A percentile compares a stretch with the other conserved stretches of the same genome.
These are phyloP conservation scores for Eleutherodactylus coqui DNA, from an alignment of 2,797 vertebrate genomes.

Conservation along the genomic window DNA sequence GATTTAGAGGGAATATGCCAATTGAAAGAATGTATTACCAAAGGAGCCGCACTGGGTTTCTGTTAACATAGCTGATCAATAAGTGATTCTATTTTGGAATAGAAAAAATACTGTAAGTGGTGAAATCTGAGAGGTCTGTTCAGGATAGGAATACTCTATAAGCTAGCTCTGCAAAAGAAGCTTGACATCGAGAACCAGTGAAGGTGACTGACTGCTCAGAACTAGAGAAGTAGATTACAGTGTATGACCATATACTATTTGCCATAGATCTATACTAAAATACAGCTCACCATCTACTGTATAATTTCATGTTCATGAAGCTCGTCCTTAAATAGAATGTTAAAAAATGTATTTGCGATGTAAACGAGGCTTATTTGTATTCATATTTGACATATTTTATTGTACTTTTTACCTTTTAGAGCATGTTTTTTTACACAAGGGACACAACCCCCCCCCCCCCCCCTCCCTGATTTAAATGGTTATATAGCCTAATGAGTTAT, in stretches of 20 bases:
- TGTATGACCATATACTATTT: neutral
- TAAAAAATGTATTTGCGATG: neutral
- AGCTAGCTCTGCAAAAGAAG: conserved; percentile 51
- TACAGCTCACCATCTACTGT: no score
- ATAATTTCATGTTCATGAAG: neutral
- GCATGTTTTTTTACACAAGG: no score
- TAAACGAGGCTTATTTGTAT: no score
- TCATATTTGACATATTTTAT: no score
- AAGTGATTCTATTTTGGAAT: conserved; percentile 61
- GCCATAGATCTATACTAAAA: neutral
- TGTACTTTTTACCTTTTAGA: no score
- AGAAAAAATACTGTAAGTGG: conserved; percentile 62
- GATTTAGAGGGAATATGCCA: neutral
- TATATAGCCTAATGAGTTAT: no score
- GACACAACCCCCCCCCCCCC: no score
- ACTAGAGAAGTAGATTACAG: neutral
- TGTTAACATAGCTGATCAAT: conserved; percentile 58
- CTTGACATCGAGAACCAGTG: conserved; percentile 34
- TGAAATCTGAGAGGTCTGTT: conserved; percentile 49
- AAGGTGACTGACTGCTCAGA: conserved; percentile 60
- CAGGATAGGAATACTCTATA: conserved; percentile 49
- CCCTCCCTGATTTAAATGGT: no score
- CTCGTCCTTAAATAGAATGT: neutral
- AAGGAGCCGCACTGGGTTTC: conserved; percentile 49
- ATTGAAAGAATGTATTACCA: conserved; percentile 41